Evolutionary conservation across 2,797 vertebrate species (phyloP).

Genomic region (Gephyroberyx darwinii): DNA sequence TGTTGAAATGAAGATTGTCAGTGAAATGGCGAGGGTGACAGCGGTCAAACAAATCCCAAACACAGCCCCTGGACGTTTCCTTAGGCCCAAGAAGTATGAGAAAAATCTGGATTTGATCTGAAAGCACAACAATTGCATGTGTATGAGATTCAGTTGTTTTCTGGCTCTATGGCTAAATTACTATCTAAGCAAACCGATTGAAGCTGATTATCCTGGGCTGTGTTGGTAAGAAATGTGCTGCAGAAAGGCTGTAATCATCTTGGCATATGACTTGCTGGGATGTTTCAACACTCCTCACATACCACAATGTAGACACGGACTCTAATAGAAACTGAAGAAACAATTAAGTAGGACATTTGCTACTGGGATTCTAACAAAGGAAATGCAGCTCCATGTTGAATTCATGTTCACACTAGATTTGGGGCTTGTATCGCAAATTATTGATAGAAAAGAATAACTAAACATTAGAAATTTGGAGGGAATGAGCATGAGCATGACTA

Average conservation of each 20-base stretch:
- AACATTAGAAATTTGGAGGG: background rate
- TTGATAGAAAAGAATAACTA: background rate
- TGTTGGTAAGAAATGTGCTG: background rate
- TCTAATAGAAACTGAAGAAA: background rate
- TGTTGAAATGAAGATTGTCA: conserved; percentile 91
- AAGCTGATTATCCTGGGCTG: conserved; percentile 5
- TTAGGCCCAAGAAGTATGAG: conserved; percentile 91
- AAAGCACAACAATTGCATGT: conserved; percentile 78
- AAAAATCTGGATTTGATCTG: conserved; percentile 93
- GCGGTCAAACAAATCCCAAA: conserved; percentile 89
- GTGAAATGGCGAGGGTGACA: conserved; percentile 84
- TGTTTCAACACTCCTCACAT: too few relatives aligned
- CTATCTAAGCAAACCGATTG: background rate
- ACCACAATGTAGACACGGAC: too few relatives aligned
- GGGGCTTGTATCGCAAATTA: background rate
- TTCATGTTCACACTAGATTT: background rate
- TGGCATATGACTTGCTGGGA: too few relatives aligned
- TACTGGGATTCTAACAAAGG: background rate
- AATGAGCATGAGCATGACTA: background rate
- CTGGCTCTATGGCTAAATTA: background rate
- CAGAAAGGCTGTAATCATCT: background rate
- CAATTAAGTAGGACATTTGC: too few relatives aligned
- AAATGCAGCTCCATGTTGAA: background rate
- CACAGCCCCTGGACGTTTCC: conserved; percentile 87
- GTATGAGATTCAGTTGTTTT: conserved; percentile 46